Base-by-base conservation (phyloP, 2,113 vertebrate genomes). In the Illadopsis cleaveri region DNA sequence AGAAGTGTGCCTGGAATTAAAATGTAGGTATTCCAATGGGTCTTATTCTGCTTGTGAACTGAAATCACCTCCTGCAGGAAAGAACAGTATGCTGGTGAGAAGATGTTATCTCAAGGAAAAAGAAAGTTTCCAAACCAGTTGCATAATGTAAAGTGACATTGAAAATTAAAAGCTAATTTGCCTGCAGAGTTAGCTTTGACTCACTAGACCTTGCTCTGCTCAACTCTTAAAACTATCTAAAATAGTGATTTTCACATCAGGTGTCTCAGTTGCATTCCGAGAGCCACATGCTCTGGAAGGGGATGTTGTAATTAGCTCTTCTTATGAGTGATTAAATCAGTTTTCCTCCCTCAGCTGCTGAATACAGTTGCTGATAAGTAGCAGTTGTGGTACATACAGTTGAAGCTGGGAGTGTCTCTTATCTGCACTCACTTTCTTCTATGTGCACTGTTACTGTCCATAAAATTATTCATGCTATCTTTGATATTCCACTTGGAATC, bases 151-250 rank as follows among this genome's bases (percentile, higher is more conserved):
- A 89, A 92, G 45, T 78, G 38, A 85, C 56, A 60, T 37, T 53
- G 81, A 93, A 94, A 84, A 91, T 84, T 51, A 92, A 70, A 81
- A 76, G 58, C 44, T 90, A 54, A 75, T 95, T 94, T 83, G 31
- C 48, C 47, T 73, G n/a, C 38, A 24, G 62, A 78, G 71, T 75
- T 82, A 80, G 51, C 62, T 93, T 51, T 95, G 80, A 88, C 64
- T 94, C 70, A 82, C 66, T 91, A 60, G 62, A 70, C 62, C 58
- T 85, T 88, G 35, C 27, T 62, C 66, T 80, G 33, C 12, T 91
- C 12, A 61, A 27, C n/a, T 45, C 44, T 48, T 82, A 42, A 77
- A 80, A 54, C 61, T 68, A 15, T 14, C 12, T 64, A 15, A 82
- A 90, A 37, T 25, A 62, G 40, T 65, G 37, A 62, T 94, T 91